Conservation (phyloP, 2,113 vertebrate genomes). For the Thermophis baileyi region DNA sequence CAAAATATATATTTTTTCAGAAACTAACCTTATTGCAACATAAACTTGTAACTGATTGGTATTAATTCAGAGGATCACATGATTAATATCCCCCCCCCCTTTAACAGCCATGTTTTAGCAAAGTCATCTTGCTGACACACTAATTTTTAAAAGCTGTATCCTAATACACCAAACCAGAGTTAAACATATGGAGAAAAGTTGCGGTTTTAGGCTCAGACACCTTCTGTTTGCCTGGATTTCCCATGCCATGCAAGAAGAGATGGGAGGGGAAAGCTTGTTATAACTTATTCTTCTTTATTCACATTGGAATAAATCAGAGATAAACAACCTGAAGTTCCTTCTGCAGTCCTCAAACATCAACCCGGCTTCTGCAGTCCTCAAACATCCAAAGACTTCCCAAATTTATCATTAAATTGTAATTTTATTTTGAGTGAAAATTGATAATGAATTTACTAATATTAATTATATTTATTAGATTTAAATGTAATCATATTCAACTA, state of each 20-base stretch:
- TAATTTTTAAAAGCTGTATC: neutral
- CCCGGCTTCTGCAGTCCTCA: neutral
- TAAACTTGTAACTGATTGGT: neutral
- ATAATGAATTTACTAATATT: neutral
- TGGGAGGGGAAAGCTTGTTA: neutral
- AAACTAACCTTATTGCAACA: neutral
- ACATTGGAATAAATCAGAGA: neutral
- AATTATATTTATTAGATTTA: neutral
- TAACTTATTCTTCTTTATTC: neutral
- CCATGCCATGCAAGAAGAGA: neutral
- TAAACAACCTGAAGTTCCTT: neutral
- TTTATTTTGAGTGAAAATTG: neutral
- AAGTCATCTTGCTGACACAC: neutral
- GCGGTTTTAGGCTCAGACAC: neutral
- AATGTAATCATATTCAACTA: neutral
- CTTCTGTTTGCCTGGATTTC: neutral
- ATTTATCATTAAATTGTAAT: neutral
- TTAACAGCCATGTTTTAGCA: neutral
- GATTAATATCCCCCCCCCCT: neutral
- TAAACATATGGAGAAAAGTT: neutral
- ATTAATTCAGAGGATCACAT: neutral
- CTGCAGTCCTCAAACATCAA: neutral
- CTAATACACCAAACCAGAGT: neutral
- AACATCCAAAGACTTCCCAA: neutral
- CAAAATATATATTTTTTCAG: neutral